These are phyloP conservation scores for Syrrhaptes paradoxus DNA, from an alignment of 2,113 vertebrate genomes.

Conservation along the genomic window DNA sequence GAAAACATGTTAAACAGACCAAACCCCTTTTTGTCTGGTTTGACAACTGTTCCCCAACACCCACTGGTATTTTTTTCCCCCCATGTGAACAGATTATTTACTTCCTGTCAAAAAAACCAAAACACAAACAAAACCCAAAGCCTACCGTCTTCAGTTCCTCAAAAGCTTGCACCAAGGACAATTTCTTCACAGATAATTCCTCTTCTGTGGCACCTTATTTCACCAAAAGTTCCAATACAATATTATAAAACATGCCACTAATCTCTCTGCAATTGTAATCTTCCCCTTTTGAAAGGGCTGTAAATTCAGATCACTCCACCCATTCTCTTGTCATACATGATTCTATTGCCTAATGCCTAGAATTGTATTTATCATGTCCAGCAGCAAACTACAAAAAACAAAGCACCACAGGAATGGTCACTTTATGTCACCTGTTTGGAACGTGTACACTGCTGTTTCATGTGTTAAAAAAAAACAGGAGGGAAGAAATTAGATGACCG, in stretches of 20 bases:
- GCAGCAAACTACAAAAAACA: not conserved
- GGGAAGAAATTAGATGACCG: slow-evolving; percentile 16
- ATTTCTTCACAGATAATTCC: not conserved
- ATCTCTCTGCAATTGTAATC: not conserved
- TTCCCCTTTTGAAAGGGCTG: not conserved
- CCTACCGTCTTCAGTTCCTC: not conserved
- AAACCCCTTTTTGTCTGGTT: not conserved
- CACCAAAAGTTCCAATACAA: not conserved
- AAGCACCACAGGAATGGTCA: not conserved
- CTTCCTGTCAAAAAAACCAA: not conserved
- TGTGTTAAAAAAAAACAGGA: not conserved
- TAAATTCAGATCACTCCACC: not conserved
- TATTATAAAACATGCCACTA: not conserved
- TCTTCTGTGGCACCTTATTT: not conserved
- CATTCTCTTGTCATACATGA: fast-evolving
- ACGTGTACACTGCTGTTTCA: not conserved
- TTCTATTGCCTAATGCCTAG: not conserved
- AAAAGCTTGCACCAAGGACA: not conserved
- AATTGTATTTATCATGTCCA: not conserved
- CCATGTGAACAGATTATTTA: fast-evolving
- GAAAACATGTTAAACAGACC: not conserved
- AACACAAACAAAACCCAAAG: not conserved
- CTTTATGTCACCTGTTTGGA: not conserved
- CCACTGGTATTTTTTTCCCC: fast-evolving
- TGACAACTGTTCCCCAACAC: not conserved